Conservation (phyloP, 2,113 vertebrate genomes). For the Marmota flaviventris region DNA sequence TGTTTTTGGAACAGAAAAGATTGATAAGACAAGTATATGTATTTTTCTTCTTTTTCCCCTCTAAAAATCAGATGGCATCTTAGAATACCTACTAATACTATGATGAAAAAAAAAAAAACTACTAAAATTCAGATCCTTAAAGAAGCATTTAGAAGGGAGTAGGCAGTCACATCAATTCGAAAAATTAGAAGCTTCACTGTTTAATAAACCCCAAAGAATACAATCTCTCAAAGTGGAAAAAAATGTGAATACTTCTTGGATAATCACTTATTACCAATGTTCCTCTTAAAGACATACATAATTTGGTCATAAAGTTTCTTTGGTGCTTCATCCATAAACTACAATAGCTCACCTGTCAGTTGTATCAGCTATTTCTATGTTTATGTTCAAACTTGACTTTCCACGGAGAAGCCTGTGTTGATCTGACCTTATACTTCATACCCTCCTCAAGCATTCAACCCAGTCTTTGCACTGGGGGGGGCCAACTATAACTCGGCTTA, state of each 20-base stretch:
- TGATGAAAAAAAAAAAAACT: neutral
- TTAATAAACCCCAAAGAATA: slow-evolving; percentile 26
- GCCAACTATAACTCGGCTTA: slow-evolving; percentile 55
- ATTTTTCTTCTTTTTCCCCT: slow-evolving; percentile 9
- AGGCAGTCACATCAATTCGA: neutral
- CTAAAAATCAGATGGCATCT: slow-evolving; percentile 33
- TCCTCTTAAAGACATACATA: slow-evolving; percentile 24
- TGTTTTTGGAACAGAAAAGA: slow-evolving; percentile 38
- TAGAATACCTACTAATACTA: neutral
- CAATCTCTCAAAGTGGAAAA: slow-evolving; percentile 31
- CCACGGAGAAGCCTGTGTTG: neutral
- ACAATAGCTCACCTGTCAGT: neutral
- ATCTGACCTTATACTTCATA: neutral
- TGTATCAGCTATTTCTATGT: neutral
- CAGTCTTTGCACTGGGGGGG: slow-evolving; percentile 49
- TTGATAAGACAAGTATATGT: neutral
- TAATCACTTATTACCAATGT: neutral
- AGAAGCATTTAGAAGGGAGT: neutral
- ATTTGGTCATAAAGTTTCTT: neutral
- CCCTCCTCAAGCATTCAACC: neutral
- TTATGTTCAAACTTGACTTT: too few relatives aligned
- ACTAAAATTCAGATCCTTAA: slow-evolving; percentile 30
- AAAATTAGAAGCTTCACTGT: slow-evolving; percentile 25
- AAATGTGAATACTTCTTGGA: neutral
- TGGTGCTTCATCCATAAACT: slow-evolving; percentile 14